phyloP scores from a whole-genome alignment of 2,888 invertebrate genomes.

The Gymnosoma rotundatum region DNA sequence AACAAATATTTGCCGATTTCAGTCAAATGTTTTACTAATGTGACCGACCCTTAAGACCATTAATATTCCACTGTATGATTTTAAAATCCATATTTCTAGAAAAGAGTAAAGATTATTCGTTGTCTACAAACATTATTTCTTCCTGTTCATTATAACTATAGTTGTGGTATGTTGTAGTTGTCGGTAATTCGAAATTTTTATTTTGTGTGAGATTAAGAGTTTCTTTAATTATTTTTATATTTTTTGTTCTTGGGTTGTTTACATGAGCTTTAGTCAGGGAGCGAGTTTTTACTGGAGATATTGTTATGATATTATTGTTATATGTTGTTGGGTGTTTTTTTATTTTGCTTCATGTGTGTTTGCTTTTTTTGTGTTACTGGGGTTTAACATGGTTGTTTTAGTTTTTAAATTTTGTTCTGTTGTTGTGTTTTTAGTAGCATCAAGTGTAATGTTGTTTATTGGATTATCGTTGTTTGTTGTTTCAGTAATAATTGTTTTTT shows the following conservation, averaged over 20 bases:
- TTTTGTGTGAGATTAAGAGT: not conserved
- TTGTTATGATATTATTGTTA: no score
- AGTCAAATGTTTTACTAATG: no score
- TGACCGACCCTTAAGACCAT: no score
- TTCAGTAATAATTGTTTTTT: no score
- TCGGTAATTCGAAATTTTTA: not conserved
- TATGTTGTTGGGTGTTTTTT: no score
- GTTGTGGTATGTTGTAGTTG: not conserved
- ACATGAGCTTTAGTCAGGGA: not conserved
- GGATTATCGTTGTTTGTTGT: not conserved
- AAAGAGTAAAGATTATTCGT: conserved; percentile 1
- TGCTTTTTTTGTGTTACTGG: no score
- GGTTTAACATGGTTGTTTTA: no score
- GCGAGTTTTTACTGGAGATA: not conserved
- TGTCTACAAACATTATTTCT: conserved; percentile 13
- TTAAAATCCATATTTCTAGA: not conserved
- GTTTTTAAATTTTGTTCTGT: no score
- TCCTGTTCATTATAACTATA: conserved; percentile 1
- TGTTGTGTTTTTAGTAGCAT: not conserved
- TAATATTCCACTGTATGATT: conserved; percentile 2
- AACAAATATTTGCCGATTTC: no score
- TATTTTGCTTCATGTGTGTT: no score
- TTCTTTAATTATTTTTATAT: not conserved
- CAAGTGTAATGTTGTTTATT: not conserved
- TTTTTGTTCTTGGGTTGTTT: not conserved